Conservation (phyloP, 92 coral and sea anemone genomes). For the Nematostella vectensis region DNA sequence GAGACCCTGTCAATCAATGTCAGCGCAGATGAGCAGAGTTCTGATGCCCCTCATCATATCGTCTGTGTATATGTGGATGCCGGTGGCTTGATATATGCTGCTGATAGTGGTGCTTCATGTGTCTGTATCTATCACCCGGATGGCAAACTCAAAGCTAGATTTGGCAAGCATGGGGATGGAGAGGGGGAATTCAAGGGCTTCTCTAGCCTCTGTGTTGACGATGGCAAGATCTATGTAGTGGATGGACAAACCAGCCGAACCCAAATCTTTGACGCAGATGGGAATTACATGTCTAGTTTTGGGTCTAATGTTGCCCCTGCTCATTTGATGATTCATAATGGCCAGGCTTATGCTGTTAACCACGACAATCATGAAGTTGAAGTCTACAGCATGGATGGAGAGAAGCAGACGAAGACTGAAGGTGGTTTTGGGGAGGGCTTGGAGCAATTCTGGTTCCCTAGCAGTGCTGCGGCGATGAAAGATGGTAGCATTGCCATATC, state of each 20-base stretch:
- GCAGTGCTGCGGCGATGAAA: slow-evolving; percentile 37
- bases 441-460: slow-evolving; percentile 62
- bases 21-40: slow-evolving; percentile 4
- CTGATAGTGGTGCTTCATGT: slow-evolving; percentile 26
- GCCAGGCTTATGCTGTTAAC: slow-evolving; percentile 51
- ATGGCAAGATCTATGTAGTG: slow-evolving; percentile 44
- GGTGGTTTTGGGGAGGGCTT: slow-evolving; percentile 43
- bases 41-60: slow-evolving; percentile 28
- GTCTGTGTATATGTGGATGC: slow-evolving; percentile 26
- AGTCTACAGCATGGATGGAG: slow-evolving; percentile 56
- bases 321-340: slow-evolving; percentile 35
- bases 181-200: slow-evolving; percentile 48
- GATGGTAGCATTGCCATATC: slow-evolving; percentile 79
- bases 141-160: slow-evolving; percentile 40
- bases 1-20: slow-evolving; percentile 35
- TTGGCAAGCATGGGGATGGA: slow-evolving; percentile 50
- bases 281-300: slow-evolving; percentile 38
- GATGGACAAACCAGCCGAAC: slow-evolving; percentile 32
- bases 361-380: slow-evolving; percentile 42
- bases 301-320: slow-evolving; percentile 36
- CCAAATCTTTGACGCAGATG: slow-evolving; percentile 49
- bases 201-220: slow-evolving; percentile 22
- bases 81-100: slow-evolving; percentile 50
- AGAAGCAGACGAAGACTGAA: slow-evolving; percentile 45
- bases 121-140: slow-evolving; percentile 40